These are phyloP conservation scores for Odontothrips loti DNA, from an alignment of 2,888 invertebrate genomes.

Conservation along the genomic window DNA sequence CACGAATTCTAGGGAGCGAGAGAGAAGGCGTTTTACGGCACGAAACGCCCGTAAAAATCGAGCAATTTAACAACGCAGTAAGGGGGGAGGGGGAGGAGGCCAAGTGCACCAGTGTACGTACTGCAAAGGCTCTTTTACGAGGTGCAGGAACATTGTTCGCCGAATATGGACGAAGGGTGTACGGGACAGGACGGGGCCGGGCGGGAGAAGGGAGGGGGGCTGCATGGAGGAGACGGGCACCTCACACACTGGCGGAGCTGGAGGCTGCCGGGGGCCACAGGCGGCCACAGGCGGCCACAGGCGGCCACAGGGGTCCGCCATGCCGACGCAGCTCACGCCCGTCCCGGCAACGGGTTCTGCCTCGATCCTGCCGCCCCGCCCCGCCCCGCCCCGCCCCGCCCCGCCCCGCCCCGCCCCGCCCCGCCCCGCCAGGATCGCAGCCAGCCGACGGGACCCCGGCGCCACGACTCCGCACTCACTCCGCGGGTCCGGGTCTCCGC, in stretches of 20 bases:
- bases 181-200: neutral
- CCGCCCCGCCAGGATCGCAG: neutral
- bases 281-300: no score
- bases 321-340: neutral
- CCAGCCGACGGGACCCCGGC: neutral
- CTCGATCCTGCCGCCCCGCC: no score
- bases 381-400: neutral
- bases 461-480: neutral
- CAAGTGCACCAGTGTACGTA: neutral
- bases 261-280: no score
- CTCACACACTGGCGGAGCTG: no score
- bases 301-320: no score
- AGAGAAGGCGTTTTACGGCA: neutral
- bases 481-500: neutral
- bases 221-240: no score
- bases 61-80: neutral
- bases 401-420: neutral
- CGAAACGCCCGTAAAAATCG: conserved; percentile 17
- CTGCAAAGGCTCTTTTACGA: neutral
- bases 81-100: neutral
- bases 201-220: no score
- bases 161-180: conserved; percentile 14
- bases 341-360: neutral
- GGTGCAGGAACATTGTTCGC: conserved; percentile 18
- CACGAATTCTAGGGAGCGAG: neutral